Evolutionary conservation across 2,113 vertebrate species (phyloP), one percentile per base, ranked within the genome.

Genomic region (Microtus richardsoni): DNA sequence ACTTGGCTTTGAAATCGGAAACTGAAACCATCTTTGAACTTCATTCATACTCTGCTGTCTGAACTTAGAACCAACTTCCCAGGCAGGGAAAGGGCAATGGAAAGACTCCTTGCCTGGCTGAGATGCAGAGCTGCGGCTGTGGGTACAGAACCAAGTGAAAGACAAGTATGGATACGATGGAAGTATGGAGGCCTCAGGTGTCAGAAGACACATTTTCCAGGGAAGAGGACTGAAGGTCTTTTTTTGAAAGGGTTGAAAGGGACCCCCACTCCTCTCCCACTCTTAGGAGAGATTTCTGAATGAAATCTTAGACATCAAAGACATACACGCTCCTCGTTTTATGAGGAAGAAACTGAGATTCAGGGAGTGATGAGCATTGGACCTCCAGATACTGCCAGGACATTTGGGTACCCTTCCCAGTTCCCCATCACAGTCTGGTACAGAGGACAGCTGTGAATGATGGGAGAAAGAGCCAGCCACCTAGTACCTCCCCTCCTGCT

Each of bases 201-300:
- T 12, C 1, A 92, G 66, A 80, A 85, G 52, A 41, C 9, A 21
- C 47, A 16, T 44, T 7, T 33, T 47, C 58, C 5, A 26, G 77
- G 5, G 22, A 2, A 7, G 68, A 33, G 11, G 49, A 26, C 74
- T 4, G 88, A 87, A 85, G 21, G 8, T 64, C 39, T 52, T 86
- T 87, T 44, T 24, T 62, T 54, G 75, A 89, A 60, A 66, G 62
- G 44, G 2, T 21, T 58, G 54, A 58, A 58, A 58, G 58, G 58
- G 58, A 58, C 58, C 58, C 58, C 19, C 58, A n/a, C 49, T 49
- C 62, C 21, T 41, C 60, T 41, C 75, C 30, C 70, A 24, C 47
- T 88, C 68, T 80, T 44, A 33, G 14, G n/a, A 93, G 52, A 82
- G 24, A 41, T 10, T 91, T 96, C 41, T 92, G 68, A 78, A 70